phyloP scores from a whole-genome alignment of 2,113 vertebrate species.

The Phoenicopterus ruber region DNA sequence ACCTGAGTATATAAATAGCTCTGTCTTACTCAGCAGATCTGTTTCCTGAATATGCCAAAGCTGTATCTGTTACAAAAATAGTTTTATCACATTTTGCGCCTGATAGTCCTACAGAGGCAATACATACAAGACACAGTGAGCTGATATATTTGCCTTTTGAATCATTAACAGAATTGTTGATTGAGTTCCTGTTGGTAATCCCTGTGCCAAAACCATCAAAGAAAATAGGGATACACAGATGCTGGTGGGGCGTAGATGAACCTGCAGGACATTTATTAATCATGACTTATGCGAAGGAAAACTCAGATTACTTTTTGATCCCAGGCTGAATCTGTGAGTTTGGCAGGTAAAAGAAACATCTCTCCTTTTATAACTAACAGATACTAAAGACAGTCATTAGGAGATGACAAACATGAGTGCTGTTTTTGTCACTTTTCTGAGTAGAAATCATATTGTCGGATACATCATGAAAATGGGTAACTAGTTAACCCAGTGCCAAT shows the following conservation, averaged over 20 bases:
- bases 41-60: conserved; percentile 33
- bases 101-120: conserved; percentile 35
- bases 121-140: conserved; percentile 3
- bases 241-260: conserved; percentile 58
- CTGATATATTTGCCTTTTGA: conserved; percentile 64
- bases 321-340: conserved; percentile 57
- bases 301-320: conserved; percentile 65
- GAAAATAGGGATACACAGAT: conserved; percentile 59
- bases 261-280: conserved; percentile 59
- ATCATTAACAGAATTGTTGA: conserved; percentile 66
- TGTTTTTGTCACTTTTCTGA: conserved; percentile 32
- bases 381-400: conserved; percentile 1
- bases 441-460: conserved; percentile 28
- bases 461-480: neutral
- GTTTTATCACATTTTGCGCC: neutral
- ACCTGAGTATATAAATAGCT: neutral
- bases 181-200: conserved; percentile 59
- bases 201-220: conserved; percentile 61
- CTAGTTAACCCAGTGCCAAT: neutral
- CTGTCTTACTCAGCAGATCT: conserved; percentile 14
- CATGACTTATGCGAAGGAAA: conserved; percentile 55
- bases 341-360: conserved; percentile 61
- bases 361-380: conserved; percentile 47
- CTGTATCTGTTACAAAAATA: conserved; percentile 10
- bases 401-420: conserved; percentile 18